Conservation (phyloP, 2,888 invertebrate genomes). For the Heliconius sara region DNA sequence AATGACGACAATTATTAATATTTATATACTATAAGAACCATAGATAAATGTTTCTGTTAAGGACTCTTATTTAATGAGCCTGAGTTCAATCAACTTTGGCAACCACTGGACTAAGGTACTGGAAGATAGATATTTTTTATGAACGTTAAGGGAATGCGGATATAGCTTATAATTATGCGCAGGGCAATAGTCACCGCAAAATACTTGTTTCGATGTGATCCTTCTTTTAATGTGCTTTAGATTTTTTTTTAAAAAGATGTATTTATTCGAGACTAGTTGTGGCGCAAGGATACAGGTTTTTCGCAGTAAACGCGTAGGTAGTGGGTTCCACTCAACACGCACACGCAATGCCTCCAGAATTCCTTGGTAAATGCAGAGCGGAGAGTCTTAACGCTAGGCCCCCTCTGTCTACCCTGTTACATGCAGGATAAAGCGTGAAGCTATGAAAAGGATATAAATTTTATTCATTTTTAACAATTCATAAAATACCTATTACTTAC, state of each 20-base stretch:
- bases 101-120: background rate
- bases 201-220: background rate
- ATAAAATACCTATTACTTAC: background rate
- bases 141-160: constrained; percentile 11
- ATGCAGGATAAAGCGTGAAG: too few relatives aligned
- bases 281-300: too few relatives aligned
- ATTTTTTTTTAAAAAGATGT: background rate
- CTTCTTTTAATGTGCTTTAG: background rate
- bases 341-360: too few relatives aligned
- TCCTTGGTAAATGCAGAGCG: too few relatives aligned
- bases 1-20: too few relatives aligned
- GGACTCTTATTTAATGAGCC: background rate
- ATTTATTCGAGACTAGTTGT: background rate
- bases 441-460: too few relatives aligned
- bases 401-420: too few relatives aligned
- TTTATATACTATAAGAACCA: too few relatives aligned
- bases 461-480: background rate
- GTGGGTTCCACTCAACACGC: too few relatives aligned
- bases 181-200: background rate
- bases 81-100: background rate
- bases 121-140: constrained; percentile 3
- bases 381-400: too few relatives aligned
- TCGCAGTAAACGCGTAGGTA: too few relatives aligned
- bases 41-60: too few relatives aligned
- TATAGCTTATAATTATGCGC: background rate